Evolutionary conservation across 2,888 invertebrate genomes (phyloP), one percentile per base, ranked within the genome.

Genomic region (Eubasilissa splendida): DNA sequence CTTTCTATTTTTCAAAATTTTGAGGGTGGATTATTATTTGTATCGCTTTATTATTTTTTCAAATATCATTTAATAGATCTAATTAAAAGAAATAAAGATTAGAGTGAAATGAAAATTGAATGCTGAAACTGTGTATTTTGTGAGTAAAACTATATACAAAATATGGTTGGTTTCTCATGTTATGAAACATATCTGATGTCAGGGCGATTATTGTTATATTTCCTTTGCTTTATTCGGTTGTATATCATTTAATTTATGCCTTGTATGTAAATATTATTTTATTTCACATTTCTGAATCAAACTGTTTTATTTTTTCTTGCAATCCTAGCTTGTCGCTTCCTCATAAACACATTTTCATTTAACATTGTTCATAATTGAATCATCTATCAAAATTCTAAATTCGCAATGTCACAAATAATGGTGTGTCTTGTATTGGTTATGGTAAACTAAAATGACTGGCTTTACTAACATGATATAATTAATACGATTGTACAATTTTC

Each of bases 361-460:
- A 75, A 56, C 75, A 79, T 66, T 56, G 53, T 52, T 33, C 68
- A 53, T 50, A 33, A 63, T 10, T 63, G 54, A 31, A 50, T 79
- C 79, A 73, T 79, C 65, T 63, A 73, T 79, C 73, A 79, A 68
- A 76, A 70, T 73, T 73, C 54, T 73, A 73, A 73, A 73, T 73
- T 73, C 14, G 71, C 78, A 81, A 81, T 79, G 79, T 81, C 79
- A 87, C 86, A 81, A 65, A 77, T 76, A 85, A 88, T 90, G 90
- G 90, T 90, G 90, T 90, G 90, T 91, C 90, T 90, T 91, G 90
- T 90, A 90, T 91, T 90, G 90, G 90, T 90, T 89, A 73, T 82
- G 82, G 82, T 79, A 73, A 70, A 77, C 58, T 80, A 77, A 77
- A 77, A 42, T 42, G 22, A 74, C 70, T 63, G 65, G 77, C 77